Evolutionary conservation across 2,888 invertebrate species (phyloP), one percentile per base, ranked within the genome.

Genomic region (Thyatira batis): DNA sequence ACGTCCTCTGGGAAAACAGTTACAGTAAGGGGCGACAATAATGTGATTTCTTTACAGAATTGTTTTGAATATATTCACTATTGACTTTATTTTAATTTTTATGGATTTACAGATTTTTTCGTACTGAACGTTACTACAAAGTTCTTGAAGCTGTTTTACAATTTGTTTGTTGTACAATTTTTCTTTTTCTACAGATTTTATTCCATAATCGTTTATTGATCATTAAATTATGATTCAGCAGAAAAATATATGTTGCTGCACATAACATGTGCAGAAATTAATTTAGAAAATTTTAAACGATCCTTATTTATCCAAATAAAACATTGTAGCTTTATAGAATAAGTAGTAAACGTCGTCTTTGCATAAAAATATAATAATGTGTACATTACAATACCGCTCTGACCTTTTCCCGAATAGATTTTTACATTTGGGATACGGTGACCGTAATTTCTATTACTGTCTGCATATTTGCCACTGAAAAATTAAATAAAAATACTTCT

Each of bases 1-100:
- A 76, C 77, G 78, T 76, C 84, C 84, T 86, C 61, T 65, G 86
- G 85, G 87, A 78, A 84, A 80, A 77, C 75, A 72, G 73, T 64
- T 59, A 60, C n/a, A 39, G 8, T 64, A 58, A 65, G 65, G 69
- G 71, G 68, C 61, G 69, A 63, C 61, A 65, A 70, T 67, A 70
- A 72, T 66, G 55, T 56, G 55, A 67, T 67, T 63, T 67, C 58
- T 64, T 58, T 54, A 58, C 55, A 23, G 59, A 20, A 49, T 39
- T 39, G 39, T 39, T 39, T 23, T 23, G 23, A 23, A 23, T 23
- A 23, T 6, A 23, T 23, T 23, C 3, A 23, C 23, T 4, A 23
- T 6, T 6, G 6, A 4, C 23, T 23, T 23, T 3, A 23, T 4
- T 23, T 23, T n/a, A n/a, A n/a, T n/a, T n/a, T n/a, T n/a, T n/a